Evolutionary conservation across 2,888 invertebrate species (phyloP), one percentile per base, ranked within the genome.

Genomic region (Eilema depressum): DNA sequence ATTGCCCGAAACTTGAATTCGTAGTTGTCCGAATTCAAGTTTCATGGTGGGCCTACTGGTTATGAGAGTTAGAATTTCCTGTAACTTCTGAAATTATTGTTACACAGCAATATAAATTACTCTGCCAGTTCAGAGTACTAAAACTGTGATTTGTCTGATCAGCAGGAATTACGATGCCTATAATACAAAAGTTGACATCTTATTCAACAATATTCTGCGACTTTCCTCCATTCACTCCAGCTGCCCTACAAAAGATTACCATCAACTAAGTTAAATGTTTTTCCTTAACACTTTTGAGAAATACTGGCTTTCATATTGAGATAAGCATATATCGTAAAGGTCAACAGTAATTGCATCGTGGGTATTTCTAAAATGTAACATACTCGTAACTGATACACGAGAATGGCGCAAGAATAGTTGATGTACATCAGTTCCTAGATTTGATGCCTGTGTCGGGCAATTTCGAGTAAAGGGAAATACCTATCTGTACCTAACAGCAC

Each of bases 151-250:
- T 33, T 62, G 23, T 62, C 17, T 33, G 5, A 37, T 14, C 14
- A 7, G 25, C 12, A 14, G 12, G 14, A 14, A 37, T 17, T 33
- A 33, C 11, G 8, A 60, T 23, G 12, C 14, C 2, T 10, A 8
- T n/a, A n/a, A n/a, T n/a, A n/a, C n/a, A n/a, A 23, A 12, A n/a
- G 14, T 17, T n/a, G 20, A n/a, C 23, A 2, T 11, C 12, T 28
- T 33, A 17, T 61, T 47, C 14, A 67, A 47, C n/a, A 62, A 11
- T 33, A 33, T 30, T 56, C 2, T 30, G 20, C 20, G 0, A 69
- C 17, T 69, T 65, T 65, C 53, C 69, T 64, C 47, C 20, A 69
- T 69, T 64, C 60, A 64, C 59, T 69, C n/a, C 20, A n/a, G n/a
- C 57, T 26, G 47, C 37, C 47, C 23, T 63, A 47, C 47, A 69